Evolutionary conservation across 2,797 vertebrate species (phyloP).

Genomic region (Catostomus latipinnis): DNA sequence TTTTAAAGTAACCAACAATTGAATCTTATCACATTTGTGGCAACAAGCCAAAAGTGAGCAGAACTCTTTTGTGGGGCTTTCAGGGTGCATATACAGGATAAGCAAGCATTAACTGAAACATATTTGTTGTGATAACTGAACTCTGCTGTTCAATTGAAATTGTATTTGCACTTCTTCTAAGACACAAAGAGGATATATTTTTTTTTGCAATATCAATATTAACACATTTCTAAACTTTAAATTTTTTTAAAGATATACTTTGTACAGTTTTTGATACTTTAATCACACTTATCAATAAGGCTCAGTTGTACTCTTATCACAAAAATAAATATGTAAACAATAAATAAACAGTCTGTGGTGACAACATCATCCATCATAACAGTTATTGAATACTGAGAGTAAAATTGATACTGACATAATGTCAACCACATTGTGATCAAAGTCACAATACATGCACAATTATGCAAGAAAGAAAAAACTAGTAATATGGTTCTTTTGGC

Average conservation of each 20-base stretch:
- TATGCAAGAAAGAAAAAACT: slow-evolving; percentile 59
- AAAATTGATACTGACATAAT: slow-evolving; percentile 56
- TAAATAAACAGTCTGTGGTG: slow-evolving; percentile 50
- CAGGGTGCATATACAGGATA: neutral
- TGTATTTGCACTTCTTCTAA: slow-evolving; percentile 12
- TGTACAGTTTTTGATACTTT: slow-evolving; percentile 41
- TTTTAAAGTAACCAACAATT: too few species aligned
- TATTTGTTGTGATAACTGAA: slow-evolving; percentile 9
- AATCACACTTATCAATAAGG: slow-evolving; percentile 57
- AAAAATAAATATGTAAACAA: slow-evolving; percentile 35
- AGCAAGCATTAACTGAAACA: neutral
- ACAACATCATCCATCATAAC: slow-evolving; percentile 60
- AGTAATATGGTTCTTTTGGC: slow-evolving; percentile 66
- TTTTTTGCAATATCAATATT: slow-evolving; percentile 31
- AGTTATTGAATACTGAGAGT: slow-evolving; percentile 64
- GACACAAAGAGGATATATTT: slow-evolving; percentile 38
- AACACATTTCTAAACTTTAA: slow-evolving; percentile 32
- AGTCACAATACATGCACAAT: slow-evolving; percentile 71
- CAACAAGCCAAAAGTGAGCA: too few species aligned
- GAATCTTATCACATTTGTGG: too few species aligned
- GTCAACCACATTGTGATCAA: slow-evolving; percentile 62
- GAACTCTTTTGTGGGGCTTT: neutral
- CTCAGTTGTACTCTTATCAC: slow-evolving; percentile 59
- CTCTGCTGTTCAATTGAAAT: neutral
- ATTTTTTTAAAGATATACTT: slow-evolving; percentile 51